Evolutionary conservation across 2,888 invertebrate species (phyloP).

Genomic region (Mystacides longicornis): DNA sequence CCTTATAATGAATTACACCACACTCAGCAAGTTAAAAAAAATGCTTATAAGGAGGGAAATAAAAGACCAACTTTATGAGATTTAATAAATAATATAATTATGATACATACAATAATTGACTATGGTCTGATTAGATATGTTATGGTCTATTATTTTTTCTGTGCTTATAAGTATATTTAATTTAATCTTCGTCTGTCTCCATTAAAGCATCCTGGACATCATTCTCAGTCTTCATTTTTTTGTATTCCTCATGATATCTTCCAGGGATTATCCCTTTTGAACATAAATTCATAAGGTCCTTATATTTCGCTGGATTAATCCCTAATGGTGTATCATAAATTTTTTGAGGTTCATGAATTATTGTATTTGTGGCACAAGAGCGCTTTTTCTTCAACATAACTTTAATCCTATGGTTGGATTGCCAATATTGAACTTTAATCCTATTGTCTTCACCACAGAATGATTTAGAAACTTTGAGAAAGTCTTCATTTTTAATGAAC

Average conservation of each 20-base stretch:
- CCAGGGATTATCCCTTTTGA: slow-evolving; percentile 1
- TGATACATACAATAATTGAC: neutral
- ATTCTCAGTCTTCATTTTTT: neutral
- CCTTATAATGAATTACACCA: too few species aligned
- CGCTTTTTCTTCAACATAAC: neutral
- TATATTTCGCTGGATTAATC: slow-evolving; percentile 1
- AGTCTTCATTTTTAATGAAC: neutral
- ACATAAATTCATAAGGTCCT: neutral
- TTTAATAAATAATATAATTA: neutral
- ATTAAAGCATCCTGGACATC: neutral
- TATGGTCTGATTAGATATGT: too few species aligned
- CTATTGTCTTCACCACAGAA: neutral
- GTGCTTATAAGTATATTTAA: neutral
- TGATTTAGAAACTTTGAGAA: neutral
- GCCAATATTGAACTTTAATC: too few species aligned
- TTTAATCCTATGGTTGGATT: too few species aligned
- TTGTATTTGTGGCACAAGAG: neutral
- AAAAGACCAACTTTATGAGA: neutral
- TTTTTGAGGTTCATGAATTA: neutral
- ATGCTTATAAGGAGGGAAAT: neutral
- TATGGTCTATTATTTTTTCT: too few species aligned
- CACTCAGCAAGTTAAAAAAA: neutral
- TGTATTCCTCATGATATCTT: neutral
- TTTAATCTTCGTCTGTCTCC: slow-evolving; percentile 1
- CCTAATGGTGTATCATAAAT: neutral